Base-by-base conservation (phyloP, 2,888 invertebrate genomes). In the Scaptomyza cyrtandrae region DNA sequence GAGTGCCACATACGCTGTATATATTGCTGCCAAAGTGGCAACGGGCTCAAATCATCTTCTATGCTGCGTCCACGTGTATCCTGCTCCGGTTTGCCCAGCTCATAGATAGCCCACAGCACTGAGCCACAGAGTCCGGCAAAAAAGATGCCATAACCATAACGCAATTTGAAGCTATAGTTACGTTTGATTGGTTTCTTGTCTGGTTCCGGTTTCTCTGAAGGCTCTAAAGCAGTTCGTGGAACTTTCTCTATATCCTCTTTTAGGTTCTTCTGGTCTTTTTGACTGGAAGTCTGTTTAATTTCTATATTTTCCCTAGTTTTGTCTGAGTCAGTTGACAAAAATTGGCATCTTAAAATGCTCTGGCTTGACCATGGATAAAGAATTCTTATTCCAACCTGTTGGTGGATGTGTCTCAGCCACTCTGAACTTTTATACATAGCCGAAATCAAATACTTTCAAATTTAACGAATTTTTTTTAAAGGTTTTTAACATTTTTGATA, bases 61-160 rank as follows among this genome's bases (percentile, higher is more conserved):
- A 98, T 94, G 13, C 94, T 80, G 57, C 95, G 93, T 0, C 97
- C 97, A 27, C 95, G 93, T 53, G 95, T 95, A 79, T 95, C 96
- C 16, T 93, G 91, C 43, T 94, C 93, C 0, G 98, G 97, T 14
- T 95, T 94, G 1, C 97, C 97, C 90, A 96, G 93, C 93, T 95
- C 94, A 81, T 95, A 94, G 46, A 95, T 92, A 31, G 95, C 90
- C 92, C 95, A 95, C 0, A 94, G 91, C 6, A 94, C 93, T 78
- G 94, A 92, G 37, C 94, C 91, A 0, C 93, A 92, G 46, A 95
- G 91, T 0, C 95, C 93, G 1, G 94, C 93, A 27, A 95, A 95
- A 70, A 95, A 93, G 14, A 92, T 48, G 1, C 41, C 54, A 13
- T 57, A 72, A 0, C 82, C 80, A 10, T 56, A 66, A 2, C 29